These are phyloP conservation scores for Pollimyrus isidori DNA, from an alignment of 2,113 vertebrate genomes.

Conservation along the genomic window DNA sequence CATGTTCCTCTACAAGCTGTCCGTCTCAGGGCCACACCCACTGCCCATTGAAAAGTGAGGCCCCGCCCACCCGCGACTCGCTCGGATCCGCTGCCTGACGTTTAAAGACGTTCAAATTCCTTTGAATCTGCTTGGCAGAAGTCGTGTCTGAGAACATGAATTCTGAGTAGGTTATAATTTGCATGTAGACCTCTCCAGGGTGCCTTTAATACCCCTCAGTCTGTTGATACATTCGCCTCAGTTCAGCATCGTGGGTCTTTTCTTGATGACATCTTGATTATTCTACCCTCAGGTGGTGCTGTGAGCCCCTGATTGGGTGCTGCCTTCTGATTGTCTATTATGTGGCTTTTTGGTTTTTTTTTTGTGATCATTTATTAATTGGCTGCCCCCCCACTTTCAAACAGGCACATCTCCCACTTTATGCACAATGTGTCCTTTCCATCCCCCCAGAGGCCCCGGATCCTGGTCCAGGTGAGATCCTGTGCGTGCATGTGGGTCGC, in stretches of 20 bases:
- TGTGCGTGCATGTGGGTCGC: background rate
- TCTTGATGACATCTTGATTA: background rate
- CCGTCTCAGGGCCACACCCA: constrained; percentile 85
- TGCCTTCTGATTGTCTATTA: background rate
- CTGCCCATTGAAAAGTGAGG: constrained; percentile 95
- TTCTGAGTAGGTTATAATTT: background rate
- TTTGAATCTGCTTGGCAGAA: background rate
- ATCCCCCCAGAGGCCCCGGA: constrained; percentile 92
- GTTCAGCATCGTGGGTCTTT: background rate
- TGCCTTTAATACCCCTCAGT: background rate
- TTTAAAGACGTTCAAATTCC: background rate
- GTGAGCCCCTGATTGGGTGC: background rate
- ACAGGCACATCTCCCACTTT: constrained; percentile 93
- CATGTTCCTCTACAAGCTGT: constrained; percentile 95
- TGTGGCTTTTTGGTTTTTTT: background rate
- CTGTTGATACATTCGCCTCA: background rate
- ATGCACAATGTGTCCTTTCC: constrained; percentile 97
- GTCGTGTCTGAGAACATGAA: background rate
- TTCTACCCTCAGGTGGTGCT: background rate
- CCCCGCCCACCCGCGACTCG: too few relatives aligned
- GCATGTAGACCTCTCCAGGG: background rate
- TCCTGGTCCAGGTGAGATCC: constrained; percentile 82
- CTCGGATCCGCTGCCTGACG: background rate
- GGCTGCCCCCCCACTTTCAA: constrained; percentile 24
- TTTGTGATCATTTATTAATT: background rate